A percentile compares a stretch with the other conserved stretches of the same genome.
Evolutionary conservation across 1,140 invertebrate genomes (phyloP).

Genomic region (Drosophila miranda): DNA sequence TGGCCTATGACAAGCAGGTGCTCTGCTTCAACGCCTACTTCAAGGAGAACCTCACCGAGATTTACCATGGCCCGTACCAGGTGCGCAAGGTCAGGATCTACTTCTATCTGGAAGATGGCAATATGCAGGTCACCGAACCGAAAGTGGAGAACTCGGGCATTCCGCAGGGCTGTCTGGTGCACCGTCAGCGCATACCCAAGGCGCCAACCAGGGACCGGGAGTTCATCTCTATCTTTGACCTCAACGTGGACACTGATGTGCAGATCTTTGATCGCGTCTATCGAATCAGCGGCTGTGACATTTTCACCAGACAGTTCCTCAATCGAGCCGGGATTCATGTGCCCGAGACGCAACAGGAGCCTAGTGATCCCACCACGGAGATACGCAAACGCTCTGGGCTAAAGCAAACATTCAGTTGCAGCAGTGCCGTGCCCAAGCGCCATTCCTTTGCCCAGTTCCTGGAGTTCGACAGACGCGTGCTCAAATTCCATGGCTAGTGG

Average conservation of each 20-base stretch:
- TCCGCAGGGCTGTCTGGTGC: constrained; percentile 85
- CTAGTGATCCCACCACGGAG: constrained; percentile 83
- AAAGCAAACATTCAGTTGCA: constrained; percentile 52
- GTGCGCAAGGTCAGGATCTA: constrained; percentile 92
- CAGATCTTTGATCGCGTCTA: constrained; percentile 77
- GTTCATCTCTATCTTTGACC: constrained; percentile 77
- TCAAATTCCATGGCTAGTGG: constrained; percentile 95
- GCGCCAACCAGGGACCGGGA: constrained; percentile 62
- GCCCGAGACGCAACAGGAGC: constrained; percentile 84
- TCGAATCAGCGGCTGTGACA: constrained; percentile 91
- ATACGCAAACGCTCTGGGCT: constrained; percentile 75
- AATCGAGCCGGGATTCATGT: constrained; percentile 92
- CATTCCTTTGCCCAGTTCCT: constrained; percentile 88
- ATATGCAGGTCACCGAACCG: constrained; percentile 91
- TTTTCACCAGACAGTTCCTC: constrained; percentile 92
- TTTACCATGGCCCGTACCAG: constrained; percentile 86
- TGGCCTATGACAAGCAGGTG: constrained; percentile 93
- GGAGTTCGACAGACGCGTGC: constrained; percentile 89
- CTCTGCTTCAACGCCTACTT: constrained; percentile 93
- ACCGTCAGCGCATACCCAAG: constrained; percentile 75
- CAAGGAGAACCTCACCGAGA: constrained; percentile 91
- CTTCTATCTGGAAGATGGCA: constrained; percentile 96
- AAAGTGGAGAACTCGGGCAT: constrained; percentile 88
- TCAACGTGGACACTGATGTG: constrained; percentile 72
- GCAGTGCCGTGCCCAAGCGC: constrained; percentile 51